Evolutionary conservation across 2,888 invertebrate species (phyloP).

Genomic region (Nephrotoma flavescens): DNA sequence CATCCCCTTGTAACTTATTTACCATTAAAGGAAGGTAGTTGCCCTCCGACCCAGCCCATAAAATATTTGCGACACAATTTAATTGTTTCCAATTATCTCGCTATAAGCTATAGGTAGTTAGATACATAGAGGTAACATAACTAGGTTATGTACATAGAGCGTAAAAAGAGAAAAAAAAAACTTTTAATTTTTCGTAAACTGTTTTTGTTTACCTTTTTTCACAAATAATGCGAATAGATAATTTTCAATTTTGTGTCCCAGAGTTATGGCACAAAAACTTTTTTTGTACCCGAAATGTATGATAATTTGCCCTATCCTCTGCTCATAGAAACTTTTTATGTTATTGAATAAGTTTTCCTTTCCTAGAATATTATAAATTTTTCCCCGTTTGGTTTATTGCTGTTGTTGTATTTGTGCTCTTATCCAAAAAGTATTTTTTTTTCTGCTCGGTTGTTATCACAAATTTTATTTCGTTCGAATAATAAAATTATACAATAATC

Average conservation of each 20-base stretch:
- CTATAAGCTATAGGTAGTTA: not conserved
- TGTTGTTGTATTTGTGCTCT: not conserved
- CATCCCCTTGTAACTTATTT: too few species aligned
- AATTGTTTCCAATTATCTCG: not conserved
- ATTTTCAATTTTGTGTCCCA: not conserved
- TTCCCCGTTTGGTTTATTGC: not conserved
- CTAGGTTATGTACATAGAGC: not conserved
- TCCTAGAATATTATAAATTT: not conserved
- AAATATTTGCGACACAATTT: not conserved
- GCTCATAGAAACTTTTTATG: not conserved
- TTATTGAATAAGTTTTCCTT: not conserved
- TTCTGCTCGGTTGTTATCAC: not conserved
- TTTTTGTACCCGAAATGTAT: not conserved
- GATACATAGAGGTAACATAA: too few species aligned
- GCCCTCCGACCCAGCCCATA: not conserved
- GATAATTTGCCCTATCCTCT: not conserved
- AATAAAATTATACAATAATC: not conserved
- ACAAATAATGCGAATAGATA: not conserved
- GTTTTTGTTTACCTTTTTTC: not conserved
- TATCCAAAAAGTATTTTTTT: not conserved
- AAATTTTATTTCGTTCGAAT: not conserved
- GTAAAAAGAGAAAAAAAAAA: not conserved
- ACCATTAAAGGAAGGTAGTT: too few species aligned
- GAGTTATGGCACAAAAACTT: not conserved
- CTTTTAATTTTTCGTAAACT: not conserved